Evolutionary conservation across 2,113 vertebrate genomes (phyloP).

Genomic region (Zosterops hypoxanthus): DNA sequence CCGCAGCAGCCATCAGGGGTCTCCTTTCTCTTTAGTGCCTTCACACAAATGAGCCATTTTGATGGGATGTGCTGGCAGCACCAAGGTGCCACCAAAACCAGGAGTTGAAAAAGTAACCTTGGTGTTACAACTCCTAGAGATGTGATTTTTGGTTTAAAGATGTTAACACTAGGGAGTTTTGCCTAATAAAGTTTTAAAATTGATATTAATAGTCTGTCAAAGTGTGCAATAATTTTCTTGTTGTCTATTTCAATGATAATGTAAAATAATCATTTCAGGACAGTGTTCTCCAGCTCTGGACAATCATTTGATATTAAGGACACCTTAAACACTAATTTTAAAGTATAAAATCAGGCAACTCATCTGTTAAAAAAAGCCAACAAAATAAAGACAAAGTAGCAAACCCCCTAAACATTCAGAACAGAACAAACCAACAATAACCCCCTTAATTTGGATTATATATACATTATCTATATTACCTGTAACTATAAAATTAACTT

Average conservation of each 20-base stretch:
- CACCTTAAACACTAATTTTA: neutral
- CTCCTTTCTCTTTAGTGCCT: slow-evolving; percentile 59
- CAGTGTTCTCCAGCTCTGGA: neutral
- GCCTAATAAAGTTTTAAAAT: neutral
- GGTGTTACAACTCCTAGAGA: neutral
- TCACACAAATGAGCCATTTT: neutral
- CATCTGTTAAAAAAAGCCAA: neutral
- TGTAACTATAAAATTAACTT: neutral
- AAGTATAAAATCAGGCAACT: neutral
- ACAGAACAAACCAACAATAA: neutral
- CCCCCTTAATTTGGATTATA: neutral
- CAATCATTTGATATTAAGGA: neutral
- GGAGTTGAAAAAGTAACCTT: neutral
- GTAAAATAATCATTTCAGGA: neutral
- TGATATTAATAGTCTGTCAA: neutral
- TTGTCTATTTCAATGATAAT: neutral
- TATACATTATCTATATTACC: neutral
- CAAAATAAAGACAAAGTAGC: neutral
- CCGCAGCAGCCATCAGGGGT: slow-evolving; percentile 62
- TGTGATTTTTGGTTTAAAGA: neutral
- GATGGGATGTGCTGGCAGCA: neutral
- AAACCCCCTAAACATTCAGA: neutral
- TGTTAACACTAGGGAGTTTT: neutral
- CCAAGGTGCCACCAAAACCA: neutral
- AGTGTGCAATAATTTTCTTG: neutral